Percentiles rank a stretch among this genome's conserved stretches.
phyloP scores from a whole-genome alignment of 2,113 vertebrate genomes.

The Budorcas taxicolor region DNA sequence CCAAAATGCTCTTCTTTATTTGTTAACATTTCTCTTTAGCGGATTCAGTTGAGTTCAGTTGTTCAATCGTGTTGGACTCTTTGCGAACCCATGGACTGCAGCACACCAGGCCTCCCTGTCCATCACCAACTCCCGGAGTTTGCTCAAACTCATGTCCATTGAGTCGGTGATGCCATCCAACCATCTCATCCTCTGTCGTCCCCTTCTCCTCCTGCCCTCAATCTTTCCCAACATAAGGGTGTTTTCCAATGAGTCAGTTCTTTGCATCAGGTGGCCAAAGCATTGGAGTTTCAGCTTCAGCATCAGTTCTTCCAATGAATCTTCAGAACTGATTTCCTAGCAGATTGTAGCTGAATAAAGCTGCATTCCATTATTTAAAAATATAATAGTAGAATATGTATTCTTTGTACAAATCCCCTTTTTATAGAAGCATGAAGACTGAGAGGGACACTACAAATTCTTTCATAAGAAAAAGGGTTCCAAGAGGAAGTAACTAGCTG shows the following conservation, averaged over 20 bases:
- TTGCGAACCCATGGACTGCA: rapidly evolving
- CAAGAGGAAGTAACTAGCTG: neutral
- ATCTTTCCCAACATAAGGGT: neutral
- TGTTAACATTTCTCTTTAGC: neutral
- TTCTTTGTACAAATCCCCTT: neutral
- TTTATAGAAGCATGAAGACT: neutral
- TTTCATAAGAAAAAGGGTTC: neutral
- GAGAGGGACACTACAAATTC: neutral
- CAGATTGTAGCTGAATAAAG: rapidly evolving
- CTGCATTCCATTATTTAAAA: neutral
- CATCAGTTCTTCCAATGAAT: neutral
- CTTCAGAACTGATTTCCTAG: neutral
- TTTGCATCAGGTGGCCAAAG: neutral
- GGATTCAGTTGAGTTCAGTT: neutral
- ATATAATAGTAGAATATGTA: neutral
- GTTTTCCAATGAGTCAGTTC: neutral
- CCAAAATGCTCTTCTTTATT: neutral
- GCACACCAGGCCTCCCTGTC: neutral
- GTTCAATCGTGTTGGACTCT: rapidly evolving
- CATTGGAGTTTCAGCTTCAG: neutral
- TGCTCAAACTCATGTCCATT: neutral
- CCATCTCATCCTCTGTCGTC: neutral
- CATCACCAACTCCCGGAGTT: rapidly evolving
- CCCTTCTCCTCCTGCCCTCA: neutral
- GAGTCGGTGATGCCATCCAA: neutral